Base-by-base conservation (phyloP, 2,797 vertebrate genomes). In the Macroramphosus scolopax region DNA sequence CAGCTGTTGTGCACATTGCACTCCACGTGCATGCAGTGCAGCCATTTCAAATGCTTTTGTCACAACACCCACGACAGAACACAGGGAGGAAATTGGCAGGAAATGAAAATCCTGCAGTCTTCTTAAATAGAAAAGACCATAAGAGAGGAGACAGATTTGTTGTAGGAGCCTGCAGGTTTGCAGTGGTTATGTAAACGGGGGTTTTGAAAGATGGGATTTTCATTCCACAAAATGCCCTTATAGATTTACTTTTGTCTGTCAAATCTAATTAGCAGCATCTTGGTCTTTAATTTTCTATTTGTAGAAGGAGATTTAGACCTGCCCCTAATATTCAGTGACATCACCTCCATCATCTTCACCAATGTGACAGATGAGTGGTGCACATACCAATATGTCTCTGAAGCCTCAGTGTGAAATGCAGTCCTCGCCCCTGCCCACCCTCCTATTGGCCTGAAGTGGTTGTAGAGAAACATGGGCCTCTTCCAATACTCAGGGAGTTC, bases 291-390 rank as follows among this genome's bases (percentile, higher is more conserved):
- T 61, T 65, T 41, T 48, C 61, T 83, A 78, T 80, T 67, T 61
- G 62, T 44, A 75, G 75, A 40, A 51, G 51, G 45, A 72, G 70
- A 73, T 80, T 67, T 72, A n/a, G n/a, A n/a, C n/a, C n/a, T n/a
- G n/a, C n/a, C n/a, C n/a, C 61, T 75, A 56, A 71, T 67, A 39
- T 71, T 39, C 44, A 68, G 62, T 34, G 50, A 51, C 64, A 68
- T 42, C 42, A 58, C 8, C n/a, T 63, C 59, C 66, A 46, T 75
- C 60, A 38, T 17, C 22, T 18, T 51, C 51, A 31, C 43, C 53
- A 15, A 51, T 61, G 45, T 30, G 44, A 57, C 26, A 29, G 17
- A 31, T 52, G n/a, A n/a, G 35, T 34, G 17, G 38, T 16, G n/a
- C 39, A 18, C n/a, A n/a, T n/a, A n/a, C n/a, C n/a, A n/a, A n/a